Base-by-base conservation (phyloP, 2,797 vertebrate species). In the Eulemur albifrons region DNA sequence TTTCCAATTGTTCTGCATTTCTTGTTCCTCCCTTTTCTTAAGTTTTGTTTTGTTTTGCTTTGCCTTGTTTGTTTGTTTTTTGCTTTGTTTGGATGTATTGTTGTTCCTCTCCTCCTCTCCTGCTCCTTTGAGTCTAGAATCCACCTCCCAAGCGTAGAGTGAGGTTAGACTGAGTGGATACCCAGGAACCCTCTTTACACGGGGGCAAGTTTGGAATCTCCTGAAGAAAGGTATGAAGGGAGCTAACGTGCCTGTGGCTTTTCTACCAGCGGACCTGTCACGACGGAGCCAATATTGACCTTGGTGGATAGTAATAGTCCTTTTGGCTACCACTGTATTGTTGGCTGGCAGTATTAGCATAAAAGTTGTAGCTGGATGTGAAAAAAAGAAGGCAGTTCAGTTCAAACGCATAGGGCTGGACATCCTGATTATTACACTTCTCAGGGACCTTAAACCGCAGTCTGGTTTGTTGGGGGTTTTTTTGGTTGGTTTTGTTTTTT, bases 1-100 rank as follows among this genome's bases (percentile, higher is more conserved):
- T 84, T 96, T 92, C 96, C 76, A 77, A 93, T 96, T 89, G 81
- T 94, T 96, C 92, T 94, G 88, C 67, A n/a, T 87, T 95, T 94
- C 94, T 97, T 43, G 61, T 88, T 93, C 97, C 95, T 97, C 96
- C 59, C 43, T 97, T 87, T 89, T 14, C 86, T 90, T 83, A 35
- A 27, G 45, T n/a, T 87, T 63, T 45, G 18, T 80, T 79, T 30
- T 38, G 15, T 32, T 92, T 93, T 40, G 30, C 40, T 93, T 97
- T 96, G 30, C n/a, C 96, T 85, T 75, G 43, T 35, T 3, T 10
- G 69, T 94, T 95, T 30, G 85, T 85, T 63, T 95, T 90, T 97
- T 96, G 54, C 73, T 97, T 81, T 90, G 85, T 84, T 59, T 87
- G 35, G 32, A 0, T 88, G 12, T 73, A 48, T 70, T 45, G 32